Evolutionary conservation across 2,113 vertebrate genomes (phyloP).

Genomic region (Nettapus auritus): DNA sequence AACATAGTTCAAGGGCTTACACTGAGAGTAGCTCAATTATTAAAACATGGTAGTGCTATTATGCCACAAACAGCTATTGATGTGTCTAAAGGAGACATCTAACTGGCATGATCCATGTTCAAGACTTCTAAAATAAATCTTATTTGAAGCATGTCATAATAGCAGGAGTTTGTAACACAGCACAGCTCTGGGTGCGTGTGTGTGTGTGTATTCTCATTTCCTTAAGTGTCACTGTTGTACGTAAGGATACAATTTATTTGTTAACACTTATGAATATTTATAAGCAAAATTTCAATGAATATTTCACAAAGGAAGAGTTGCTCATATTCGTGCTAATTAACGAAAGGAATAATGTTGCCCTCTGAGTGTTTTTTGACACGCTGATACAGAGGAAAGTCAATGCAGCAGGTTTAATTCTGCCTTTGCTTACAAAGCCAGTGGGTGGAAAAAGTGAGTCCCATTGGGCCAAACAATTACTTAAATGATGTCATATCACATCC

Average conservation of each 20-base stretch:
- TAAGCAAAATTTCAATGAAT: conserved; percentile 23
- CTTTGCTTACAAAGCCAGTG: neutral
- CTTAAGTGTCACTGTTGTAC: conserved; percentile 9
- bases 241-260: conserved; percentile 49
- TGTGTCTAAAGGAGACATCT: conserved; percentile 16
- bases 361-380: neutral
- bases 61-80: neutral
- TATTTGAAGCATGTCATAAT: conserved; percentile 21
- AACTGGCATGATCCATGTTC: conserved; percentile 13
- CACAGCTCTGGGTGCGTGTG: neutral
- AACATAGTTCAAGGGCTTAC: conserved; percentile 8
- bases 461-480: conserved; percentile 12
- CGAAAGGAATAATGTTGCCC: conserved; percentile 9
- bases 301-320: conserved; percentile 33
- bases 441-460: conserved; percentile 24
- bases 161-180: conserved; percentile 23
- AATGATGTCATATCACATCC: conserved; percentile 9
- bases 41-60: conserved; percentile 15
- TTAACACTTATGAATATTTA: conserved; percentile 63
- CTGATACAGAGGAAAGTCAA: neutral
- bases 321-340: conserved; percentile 43
- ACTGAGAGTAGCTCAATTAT: neutral
- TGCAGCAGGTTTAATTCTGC: conserved; percentile 2
- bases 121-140: conserved; percentile 44
- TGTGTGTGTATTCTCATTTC: conserved; percentile 23